phyloP scores from a whole-genome alignment of 1,140 invertebrate species.

The Scaptomyza graminum region DNA sequence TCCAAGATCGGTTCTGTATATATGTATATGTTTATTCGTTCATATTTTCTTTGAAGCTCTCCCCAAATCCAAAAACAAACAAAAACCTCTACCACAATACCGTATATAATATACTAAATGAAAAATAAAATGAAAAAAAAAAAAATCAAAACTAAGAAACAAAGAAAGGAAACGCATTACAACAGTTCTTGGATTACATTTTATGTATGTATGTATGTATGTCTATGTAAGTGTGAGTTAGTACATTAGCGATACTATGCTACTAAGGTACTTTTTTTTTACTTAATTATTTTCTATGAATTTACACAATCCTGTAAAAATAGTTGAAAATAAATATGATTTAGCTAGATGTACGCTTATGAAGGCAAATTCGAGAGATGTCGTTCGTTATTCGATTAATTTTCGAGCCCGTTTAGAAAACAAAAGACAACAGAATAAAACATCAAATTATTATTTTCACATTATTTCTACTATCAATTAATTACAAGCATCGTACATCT shows the following conservation, averaged over 20 bases:
- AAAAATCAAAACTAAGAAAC: conserved; percentile 4
- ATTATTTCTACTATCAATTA: too few species aligned
- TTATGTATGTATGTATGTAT: background rate
- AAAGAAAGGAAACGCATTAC: conserved; percentile 1
- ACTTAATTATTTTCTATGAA: conserved; percentile 63
- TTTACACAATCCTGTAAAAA: conserved; percentile 73
- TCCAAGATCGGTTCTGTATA: conserved; percentile 12
- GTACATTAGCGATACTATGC: conserved; percentile 66
- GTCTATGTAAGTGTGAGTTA: conserved; percentile 58
- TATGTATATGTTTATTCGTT: background rate
- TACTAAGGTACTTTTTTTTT: conserved; percentile 66
- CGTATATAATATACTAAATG: conserved; percentile 3
- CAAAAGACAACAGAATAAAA: background rate
- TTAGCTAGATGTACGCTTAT: conserved; percentile 78
- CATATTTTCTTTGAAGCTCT: conserved; percentile 25
- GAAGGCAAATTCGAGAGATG: conserved; percentile 54
- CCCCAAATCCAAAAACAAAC: background rate
- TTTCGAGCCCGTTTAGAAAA: conserved; percentile 16
- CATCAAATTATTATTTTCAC: conserved; percentile 10
- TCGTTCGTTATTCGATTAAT: conserved; percentile 30
- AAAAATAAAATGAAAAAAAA: background rate
- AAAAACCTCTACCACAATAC: conserved; percentile 13
- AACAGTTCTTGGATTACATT: conserved; percentile 38
- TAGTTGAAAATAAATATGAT: conserved; percentile 77
- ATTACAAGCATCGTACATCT: too few species aligned